Base-by-base conservation (phyloP, 2,888 invertebrate species). In the Hypomecis punctinalis region DNA sequence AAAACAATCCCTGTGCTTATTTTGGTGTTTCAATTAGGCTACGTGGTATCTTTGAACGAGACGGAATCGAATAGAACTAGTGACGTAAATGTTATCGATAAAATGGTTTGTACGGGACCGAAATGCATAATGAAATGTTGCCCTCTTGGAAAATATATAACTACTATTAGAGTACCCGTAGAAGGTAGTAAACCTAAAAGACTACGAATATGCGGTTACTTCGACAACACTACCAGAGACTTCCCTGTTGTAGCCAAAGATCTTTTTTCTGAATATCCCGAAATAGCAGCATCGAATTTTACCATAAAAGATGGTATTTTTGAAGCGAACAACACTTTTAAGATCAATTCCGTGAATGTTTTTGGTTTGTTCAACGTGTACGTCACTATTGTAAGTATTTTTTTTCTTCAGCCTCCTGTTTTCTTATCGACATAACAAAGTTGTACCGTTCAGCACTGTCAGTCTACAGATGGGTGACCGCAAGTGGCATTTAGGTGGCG, bases 331-430 rank as follows among this genome's bases (percentile, higher is more conserved):
- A 33, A 39, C 0, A 39, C 8, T 4, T 57, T 56, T 8, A 61
- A 5, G 10, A 52, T 1, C 1, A 6, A 37, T 4, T n/a, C 56
- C 36, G 46, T 62, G 45, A 10, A 11, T 59, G 8, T 43, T 4
- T 13, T 54, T 4, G 9, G 5, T 5, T n/a, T 11, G 7, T 63
- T 63, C 57, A 64, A 61, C 42, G 10, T 52, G 0, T 56, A 66
- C 47, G 45, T 69, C 1, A 61, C 57, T 11, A 61, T 63, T 37
- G 69, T 69, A 49, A 67, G 54, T 55, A n/a, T 9, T 53, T 54
- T 43, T 7, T 48, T 39, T 8, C 23, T 36, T 45, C 23, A 23
- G 23, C 23, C 23, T 23, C 23, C 23, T 2, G 23, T 2, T 23
- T 23, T 23, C 23, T 23, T 23, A 23, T 23, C 23, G 23, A 23